These are phyloP conservation scores for Danionella cerebrum DNA, from an alignment of 2,113 vertebrate species.

Conservation along the genomic window DNA sequence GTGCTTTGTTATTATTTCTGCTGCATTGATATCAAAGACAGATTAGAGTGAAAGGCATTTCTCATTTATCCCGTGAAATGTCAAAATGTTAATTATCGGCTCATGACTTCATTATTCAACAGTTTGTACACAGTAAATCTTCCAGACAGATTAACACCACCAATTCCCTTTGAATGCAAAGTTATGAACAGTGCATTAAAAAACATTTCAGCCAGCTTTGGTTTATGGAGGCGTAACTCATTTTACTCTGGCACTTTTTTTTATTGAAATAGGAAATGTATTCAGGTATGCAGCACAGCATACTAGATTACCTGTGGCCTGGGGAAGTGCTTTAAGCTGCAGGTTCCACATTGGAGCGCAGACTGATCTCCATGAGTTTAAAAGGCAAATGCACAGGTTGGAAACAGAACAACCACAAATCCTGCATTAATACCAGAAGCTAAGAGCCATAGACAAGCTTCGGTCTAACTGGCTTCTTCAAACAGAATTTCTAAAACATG, in stretches of 20 bases:
- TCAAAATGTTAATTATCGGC: background rate
- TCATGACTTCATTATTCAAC: background rate
- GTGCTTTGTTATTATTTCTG: too few relatives aligned
- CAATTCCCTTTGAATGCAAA: background rate
- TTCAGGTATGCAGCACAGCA: background rate
- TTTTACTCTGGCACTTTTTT: background rate
- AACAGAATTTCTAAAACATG: conserved; percentile 22
- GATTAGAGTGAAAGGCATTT: background rate
- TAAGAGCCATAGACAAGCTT: conserved; percentile 6
- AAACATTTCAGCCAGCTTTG: background rate
- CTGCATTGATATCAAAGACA: too few relatives aligned
- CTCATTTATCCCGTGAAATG: background rate
- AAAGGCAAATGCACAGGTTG: conserved; percentile 3
- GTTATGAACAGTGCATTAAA: background rate
- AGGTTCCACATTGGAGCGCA: background rate
- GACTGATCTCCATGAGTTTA: conserved; percentile 1
- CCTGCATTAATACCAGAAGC: background rate
- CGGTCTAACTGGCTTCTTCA: conserved; percentile 3
- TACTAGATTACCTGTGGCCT: background rate
- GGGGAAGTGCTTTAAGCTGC: conserved; percentile 4
- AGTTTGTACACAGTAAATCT: background rate
- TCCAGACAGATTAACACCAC: background rate
- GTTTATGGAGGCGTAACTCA: conserved; percentile 4
- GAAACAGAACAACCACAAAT: conserved; percentile 16
- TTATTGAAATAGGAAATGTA: conserved; percentile 2